Conservation (phyloP, 2,113 vertebrate genomes). For the Fulica atra region DNA sequence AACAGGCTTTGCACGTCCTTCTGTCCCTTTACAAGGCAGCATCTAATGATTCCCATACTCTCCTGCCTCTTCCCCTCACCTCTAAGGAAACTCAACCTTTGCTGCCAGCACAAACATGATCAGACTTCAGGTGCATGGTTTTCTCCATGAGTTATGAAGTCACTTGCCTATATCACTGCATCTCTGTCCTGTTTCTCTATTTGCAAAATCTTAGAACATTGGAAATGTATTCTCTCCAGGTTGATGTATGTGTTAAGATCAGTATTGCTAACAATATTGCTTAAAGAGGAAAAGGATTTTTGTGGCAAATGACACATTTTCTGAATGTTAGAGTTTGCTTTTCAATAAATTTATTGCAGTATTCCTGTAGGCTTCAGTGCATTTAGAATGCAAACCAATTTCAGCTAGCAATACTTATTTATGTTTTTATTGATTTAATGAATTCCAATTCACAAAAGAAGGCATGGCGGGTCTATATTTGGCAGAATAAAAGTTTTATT, state of each 20-base stretch:
- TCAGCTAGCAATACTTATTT: background rate
- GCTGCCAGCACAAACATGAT: background rate
- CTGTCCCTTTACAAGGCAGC: background rate
- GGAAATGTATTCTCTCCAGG: background rate
- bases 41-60: background rate
- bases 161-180: background rate
- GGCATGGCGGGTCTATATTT: background rate
- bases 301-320: background rate
- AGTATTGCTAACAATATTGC: background rate
- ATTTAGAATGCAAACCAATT: background rate
- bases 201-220: background rate
- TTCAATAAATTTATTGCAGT: background rate
- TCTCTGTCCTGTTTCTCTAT: background rate
- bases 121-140: background rate
- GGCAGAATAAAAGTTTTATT: background rate
- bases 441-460: background rate
- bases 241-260: background rate
- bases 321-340: background rate
- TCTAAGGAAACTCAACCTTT: background rate
- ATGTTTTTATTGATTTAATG: background rate
- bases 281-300: background rate
- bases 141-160: background rate
- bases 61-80: rapidly evolving
- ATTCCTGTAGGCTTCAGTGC: background rate
- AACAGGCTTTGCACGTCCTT: background rate